These are phyloP conservation scores for Myrmophylax atrothorax DNA, from an alignment of 2,113 vertebrate species.

Conservation along the genomic window DNA sequence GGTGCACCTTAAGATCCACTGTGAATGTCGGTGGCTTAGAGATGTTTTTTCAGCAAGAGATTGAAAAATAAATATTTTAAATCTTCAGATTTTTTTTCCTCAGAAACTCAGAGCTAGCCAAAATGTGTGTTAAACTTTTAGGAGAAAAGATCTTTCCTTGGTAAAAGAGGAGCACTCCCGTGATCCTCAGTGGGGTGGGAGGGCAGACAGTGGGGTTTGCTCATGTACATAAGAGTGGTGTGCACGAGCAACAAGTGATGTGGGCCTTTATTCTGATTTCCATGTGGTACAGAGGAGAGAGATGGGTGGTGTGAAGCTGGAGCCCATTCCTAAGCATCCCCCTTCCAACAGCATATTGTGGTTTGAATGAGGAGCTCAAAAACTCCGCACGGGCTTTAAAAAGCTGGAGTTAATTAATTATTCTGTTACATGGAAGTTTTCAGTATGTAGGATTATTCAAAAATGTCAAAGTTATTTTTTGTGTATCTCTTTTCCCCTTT, in stretches of 20 bases:
- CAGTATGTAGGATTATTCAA: background rate
- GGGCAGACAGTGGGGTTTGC: background rate
- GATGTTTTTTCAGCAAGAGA: background rate
- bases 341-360: background rate
- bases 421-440: background rate
- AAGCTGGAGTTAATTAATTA: background rate
- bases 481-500: background rate
- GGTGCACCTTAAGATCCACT: background rate
- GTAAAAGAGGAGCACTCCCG: background rate
- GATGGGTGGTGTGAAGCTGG: background rate
- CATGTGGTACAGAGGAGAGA: background rate
- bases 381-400: background rate
- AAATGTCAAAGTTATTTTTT: slow-evolving; percentile 45
- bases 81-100: background rate
- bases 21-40: background rate
- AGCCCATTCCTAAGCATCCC: background rate
- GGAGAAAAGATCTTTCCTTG: background rate
- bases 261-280: background rate
- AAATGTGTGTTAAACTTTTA: background rate
- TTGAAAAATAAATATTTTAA: background rate
- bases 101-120: background rate
- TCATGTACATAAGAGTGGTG: rapidly evolving
- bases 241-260: background rate
- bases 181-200: background rate
- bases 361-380: background rate